Evolutionary conservation across 35 echinoderm and acorn worm genomes (phyloP).

Genomic region (Apostichopus californicus): DNA sequence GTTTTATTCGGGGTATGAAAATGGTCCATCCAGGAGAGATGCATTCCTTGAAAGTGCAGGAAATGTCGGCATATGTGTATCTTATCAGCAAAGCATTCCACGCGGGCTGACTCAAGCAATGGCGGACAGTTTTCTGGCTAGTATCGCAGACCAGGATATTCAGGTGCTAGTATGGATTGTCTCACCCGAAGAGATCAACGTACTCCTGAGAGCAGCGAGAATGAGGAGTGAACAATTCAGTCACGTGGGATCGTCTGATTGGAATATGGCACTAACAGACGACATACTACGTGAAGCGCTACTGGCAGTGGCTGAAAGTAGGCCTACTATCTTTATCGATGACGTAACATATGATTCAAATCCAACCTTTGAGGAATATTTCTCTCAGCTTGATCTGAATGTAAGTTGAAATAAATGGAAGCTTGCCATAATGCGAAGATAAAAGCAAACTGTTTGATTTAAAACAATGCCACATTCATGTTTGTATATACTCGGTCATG

Average conservation of each 20-base stretch:
- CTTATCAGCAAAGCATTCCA: constrained; percentile 1
- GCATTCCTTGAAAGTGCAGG: constrained; percentile 25
- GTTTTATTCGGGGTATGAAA: constrained; percentile 33
- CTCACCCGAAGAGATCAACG: background rate
- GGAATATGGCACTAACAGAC: background rate
- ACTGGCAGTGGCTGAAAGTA: background rate
- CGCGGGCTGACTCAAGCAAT: background rate
- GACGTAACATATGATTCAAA: background rate
- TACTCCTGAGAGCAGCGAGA: background rate
- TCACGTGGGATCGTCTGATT: background rate
- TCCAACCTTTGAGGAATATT: background rate
- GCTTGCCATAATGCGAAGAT: too few species aligned
- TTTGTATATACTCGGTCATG: too few species aligned
- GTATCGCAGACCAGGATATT: background rate
- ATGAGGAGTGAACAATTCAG: background rate
- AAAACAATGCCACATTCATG: too few species aligned
- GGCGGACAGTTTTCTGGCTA: background rate
- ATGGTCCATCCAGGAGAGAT: constrained; percentile 1
- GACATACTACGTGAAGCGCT: background rate
- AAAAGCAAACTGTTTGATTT: too few species aligned
- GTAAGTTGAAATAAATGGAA: background rate
- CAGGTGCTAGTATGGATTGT: constrained; percentile 14
- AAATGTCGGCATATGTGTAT: constrained; percentile 32
- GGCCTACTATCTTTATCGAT: background rate
- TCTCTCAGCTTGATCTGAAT: background rate